Base-by-base conservation (phyloP, 2,888 invertebrate species). In the Parnassius glacialis region DNA sequence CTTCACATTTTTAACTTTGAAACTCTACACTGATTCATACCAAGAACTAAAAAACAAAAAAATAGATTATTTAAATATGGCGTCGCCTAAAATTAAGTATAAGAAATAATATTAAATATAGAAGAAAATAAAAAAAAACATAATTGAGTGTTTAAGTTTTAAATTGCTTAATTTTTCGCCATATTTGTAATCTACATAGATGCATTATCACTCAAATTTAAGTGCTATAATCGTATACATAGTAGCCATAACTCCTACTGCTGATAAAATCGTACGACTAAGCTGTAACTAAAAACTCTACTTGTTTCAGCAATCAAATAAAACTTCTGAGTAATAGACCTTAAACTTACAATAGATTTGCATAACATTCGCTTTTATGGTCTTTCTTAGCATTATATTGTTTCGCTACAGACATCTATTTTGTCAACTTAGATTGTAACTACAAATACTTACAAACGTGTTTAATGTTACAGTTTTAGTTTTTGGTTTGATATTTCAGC, bases 191-290 rank as follows among this genome's bases (percentile, higher is more conserved):
- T 25, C 25, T 25, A 5, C 25, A 3, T 25, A 25, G 25, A 3
- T 25, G 25, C 25, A 25, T 34, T 1, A 5, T 34, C 34, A 34
- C 5, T 34, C 34, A 34, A 34, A 34, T 34, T 34, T 34, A 34
- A 34, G 5, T 13, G 34, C 50, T 52, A 52, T 44, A 54, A 12
- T n/a, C 45, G 45, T 58, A 41, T 42, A 34, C 13, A 11, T 42
- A 52, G 12, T 43, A 52, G 41, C 41, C 34, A 20, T 55, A 52
- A 52, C 20, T 59, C 68, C 52, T 52, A 65, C 65, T 68, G 67
- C 68, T 79, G 78, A 81, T 74, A 76, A 80, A 78, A 80, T 81
- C 76, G 72, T 75, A 73, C 72, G 73, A 76, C 73, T 72, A 75
- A 68, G 74, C 76, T 76, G 67, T 71, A 76, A 80, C 70, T 34